These are phyloP conservation scores for Gallinago solitaria DNA, from an alignment of 2,797 vertebrate genomes.

Conservation along the genomic window DNA sequence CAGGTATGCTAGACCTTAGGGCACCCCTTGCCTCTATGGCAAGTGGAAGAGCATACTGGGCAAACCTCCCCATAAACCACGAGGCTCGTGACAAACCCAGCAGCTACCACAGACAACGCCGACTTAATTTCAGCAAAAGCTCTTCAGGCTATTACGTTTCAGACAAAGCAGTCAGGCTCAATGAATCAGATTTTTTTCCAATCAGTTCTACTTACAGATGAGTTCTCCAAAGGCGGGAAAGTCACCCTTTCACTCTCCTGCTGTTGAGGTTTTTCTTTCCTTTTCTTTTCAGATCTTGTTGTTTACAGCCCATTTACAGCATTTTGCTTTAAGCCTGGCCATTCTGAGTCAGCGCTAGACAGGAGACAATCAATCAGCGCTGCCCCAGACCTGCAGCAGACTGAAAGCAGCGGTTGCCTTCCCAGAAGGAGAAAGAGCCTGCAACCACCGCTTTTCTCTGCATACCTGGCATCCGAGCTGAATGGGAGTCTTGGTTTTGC, in stretches of 20 bases:
- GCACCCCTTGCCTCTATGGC: not conserved
- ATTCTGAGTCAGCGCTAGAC: not conserved
- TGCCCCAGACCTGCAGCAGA: not conserved
- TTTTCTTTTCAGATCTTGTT: constrained; percentile 22
- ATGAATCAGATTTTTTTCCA: not conserved
- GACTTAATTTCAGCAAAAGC: not conserved
- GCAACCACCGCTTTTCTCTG: not conserved
- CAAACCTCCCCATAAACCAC: not conserved
- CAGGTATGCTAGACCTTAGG: not conserved
- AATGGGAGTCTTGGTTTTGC: not conserved
- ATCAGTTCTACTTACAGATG: constrained; percentile 35
- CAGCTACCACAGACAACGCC: not conserved
- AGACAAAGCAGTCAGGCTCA: not conserved
- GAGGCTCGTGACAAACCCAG: not conserved
- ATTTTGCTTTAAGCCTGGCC: not conserved
- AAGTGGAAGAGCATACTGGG: not conserved
- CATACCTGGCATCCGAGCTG: rapidly evolving
- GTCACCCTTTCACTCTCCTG: not conserved
- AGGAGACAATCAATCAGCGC: not conserved
- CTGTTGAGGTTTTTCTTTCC: not conserved
- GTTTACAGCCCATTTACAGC: constrained; percentile 40
- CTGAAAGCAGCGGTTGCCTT: not conserved
- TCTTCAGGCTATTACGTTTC: not conserved
- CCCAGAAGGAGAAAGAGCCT: not conserved
- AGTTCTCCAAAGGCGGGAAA: not conserved